A percentile compares a stretch with the other conserved stretches of the same genome.
Conservation (phyloP, 2,888 invertebrate genomes). For the Apantesis nais region DNA sequence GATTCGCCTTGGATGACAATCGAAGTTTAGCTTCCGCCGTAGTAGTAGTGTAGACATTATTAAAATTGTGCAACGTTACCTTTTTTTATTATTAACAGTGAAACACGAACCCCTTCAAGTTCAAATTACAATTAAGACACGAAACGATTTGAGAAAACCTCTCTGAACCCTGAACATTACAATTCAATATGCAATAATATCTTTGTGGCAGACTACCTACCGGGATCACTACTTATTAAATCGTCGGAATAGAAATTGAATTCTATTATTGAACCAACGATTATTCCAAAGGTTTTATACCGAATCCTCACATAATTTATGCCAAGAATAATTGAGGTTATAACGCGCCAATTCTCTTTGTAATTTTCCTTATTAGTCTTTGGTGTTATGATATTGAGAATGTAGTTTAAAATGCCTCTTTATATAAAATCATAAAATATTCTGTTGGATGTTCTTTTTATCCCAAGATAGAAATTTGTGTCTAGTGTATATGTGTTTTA, state of each 20-base stretch:
- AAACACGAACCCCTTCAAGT: no score
- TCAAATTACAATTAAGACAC: background rate
- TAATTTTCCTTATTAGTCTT: constrained; percentile 19
- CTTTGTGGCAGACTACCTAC: constrained; percentile 58
- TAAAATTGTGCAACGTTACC: no score
- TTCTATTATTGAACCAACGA: constrained; percentile 73
- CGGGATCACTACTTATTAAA: constrained; percentile 67
- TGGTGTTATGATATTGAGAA: constrained; percentile 7
- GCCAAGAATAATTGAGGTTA: constrained; percentile 68
- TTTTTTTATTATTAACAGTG: no score
- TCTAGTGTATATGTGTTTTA: no score
- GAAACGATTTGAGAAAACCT: background rate
- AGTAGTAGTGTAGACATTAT: no score
- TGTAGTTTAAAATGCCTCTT: background rate
- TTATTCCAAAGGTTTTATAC: constrained; percentile 63
- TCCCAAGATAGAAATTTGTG: background rate
- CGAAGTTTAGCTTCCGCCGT: no score
- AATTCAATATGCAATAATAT: constrained; percentile 22
- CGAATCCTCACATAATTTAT: constrained; percentile 71
- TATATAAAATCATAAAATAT: background rate
- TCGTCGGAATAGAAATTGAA: constrained; percentile 69
- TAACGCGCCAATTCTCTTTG: constrained; percentile 32
- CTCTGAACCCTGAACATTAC: no score
- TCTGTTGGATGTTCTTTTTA: background rate
- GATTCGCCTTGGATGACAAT: no score